Conservation (phyloP, 2,888 invertebrate genomes). For the Polyommatus icarus region DNA sequence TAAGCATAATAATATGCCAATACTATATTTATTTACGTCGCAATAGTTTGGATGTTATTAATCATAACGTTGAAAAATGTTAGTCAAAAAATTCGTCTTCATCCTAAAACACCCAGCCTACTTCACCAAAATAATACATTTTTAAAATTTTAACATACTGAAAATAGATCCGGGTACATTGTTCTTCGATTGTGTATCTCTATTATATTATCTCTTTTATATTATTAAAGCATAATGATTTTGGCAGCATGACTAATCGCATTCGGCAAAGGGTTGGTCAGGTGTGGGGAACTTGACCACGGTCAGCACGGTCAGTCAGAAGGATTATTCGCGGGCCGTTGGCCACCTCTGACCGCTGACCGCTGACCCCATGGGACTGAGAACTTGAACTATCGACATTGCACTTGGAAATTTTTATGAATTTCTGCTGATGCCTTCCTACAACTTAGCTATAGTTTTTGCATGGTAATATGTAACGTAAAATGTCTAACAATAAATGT, state of each 20-base stretch:
- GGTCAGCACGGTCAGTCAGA: conserved; percentile 34
- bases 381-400: conserved; percentile 52
- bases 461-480: no score
- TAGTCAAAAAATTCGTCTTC: no score
- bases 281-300: conserved; percentile 49
- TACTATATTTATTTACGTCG: no score
- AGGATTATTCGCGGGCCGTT: conserved; percentile 55
- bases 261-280: conserved; percentile 35
- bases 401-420: conserved; percentile 49
- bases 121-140: no score
- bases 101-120: no score
- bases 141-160: no score
- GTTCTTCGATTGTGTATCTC: background rate
- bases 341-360: conserved; percentile 72
- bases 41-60: no score
- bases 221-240: background rate
- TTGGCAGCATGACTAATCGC: conserved; percentile 1
- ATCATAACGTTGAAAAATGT: no score
- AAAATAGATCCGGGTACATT: background rate
- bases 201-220: no score
- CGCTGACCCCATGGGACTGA: conserved; percentile 67
- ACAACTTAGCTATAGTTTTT: background rate
- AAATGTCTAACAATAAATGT: no score
- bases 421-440: background rate
- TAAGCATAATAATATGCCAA: no score